Conservation (phyloP, 2,113 vertebrate species). For the Trematomus loennbergii region DNA sequence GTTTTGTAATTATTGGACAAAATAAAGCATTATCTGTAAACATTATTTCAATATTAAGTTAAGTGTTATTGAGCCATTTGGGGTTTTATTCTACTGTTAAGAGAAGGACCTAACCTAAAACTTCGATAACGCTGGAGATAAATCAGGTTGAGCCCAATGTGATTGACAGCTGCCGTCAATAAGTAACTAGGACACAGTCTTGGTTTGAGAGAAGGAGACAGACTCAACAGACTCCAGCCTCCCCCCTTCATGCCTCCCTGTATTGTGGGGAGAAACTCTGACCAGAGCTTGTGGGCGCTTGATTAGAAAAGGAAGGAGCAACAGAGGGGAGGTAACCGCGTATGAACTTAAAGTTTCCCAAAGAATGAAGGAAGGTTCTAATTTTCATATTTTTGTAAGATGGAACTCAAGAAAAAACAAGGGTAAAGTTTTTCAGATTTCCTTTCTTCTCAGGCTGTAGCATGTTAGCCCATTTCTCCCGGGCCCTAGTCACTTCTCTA, state of each 20-base stretch:
- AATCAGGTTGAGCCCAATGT: conserved; percentile 22
- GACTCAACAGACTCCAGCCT: conserved; percentile 62
- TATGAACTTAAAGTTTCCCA: conserved; percentile 75
- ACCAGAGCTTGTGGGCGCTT: conserved; percentile 60
- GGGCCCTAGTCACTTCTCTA: conserved; percentile 57
- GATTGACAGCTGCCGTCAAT: conserved; percentile 58
- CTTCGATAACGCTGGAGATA: neutral
- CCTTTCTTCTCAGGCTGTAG: conserved; percentile 15
- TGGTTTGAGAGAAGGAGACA: conserved; percentile 41
- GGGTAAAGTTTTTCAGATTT: conserved; percentile 61
- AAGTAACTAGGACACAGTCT: conserved; percentile 30
- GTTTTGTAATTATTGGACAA: neutral
- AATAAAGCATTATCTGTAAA: neutral
- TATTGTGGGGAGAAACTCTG: conserved; percentile 73
- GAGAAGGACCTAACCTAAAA: neutral
- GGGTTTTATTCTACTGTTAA: neutral
- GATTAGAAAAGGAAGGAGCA: conserved; percentile 72
- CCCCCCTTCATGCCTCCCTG: conserved; percentile 55
- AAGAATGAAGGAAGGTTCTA: conserved; percentile 77
- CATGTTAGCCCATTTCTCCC: conserved; percentile 52
- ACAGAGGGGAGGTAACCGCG: conserved; percentile 64
- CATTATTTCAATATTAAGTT: neutral
- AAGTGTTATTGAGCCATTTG: too few relatives aligned
- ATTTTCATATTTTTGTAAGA: conserved; percentile 72
- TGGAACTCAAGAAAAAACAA: conserved; percentile 57